Evolutionary conservation across 2,113 vertebrate genomes (phyloP), one percentile per base, ranked within the genome.

Genomic region (Rhegmatorhina hoffmannsi): DNA sequence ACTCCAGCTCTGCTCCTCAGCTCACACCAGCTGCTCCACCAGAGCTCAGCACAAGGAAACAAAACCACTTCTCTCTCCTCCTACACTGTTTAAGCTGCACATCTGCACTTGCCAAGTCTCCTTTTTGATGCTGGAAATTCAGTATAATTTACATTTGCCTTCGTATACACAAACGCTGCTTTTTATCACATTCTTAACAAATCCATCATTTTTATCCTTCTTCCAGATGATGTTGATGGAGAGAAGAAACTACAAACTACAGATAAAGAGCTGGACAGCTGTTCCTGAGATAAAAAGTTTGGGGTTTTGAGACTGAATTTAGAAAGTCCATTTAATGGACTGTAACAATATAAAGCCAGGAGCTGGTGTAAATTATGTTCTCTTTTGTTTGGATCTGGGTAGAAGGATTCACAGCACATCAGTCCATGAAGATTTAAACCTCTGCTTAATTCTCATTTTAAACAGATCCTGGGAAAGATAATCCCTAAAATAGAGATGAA

Each of bases 51-150:
- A 59, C 50, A 36, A 36, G 52, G 64, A 44, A 64, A 85, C 66
- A 95, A 95, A 94, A 13, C 62, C 50, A 50, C 47, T 49, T 75
- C 77, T 69, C 70, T 81, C 68, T 68, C 56, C 81, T 94, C 89
- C 84, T 34, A 44, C 80, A 34, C 47, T 2, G 69, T 84, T 75
- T 23, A 24, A 89, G 52, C 24, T 50, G 24, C 47, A 60, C 66
- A 62, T 76, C 78, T 87, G 84, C 90, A 68, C 6, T 29, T 82
- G 66, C 77, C 87, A 95, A 94, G 69, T 10, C 53, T 21, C 79
- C 82, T 18, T 87, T 78, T 17, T 36, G 25, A 84, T 25, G 66
- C 78, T 63, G 33, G 36, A 64, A 89, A 91, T 68, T 31, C 83
- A 73, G 24, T 20, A 33, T 46, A 15, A 84, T 92, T 88, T 87